phyloP scores from a whole-genome alignment of 37 sponge, comb jelly and placozoan genomes.

The Mnemiopsis leidyi region DNA sequence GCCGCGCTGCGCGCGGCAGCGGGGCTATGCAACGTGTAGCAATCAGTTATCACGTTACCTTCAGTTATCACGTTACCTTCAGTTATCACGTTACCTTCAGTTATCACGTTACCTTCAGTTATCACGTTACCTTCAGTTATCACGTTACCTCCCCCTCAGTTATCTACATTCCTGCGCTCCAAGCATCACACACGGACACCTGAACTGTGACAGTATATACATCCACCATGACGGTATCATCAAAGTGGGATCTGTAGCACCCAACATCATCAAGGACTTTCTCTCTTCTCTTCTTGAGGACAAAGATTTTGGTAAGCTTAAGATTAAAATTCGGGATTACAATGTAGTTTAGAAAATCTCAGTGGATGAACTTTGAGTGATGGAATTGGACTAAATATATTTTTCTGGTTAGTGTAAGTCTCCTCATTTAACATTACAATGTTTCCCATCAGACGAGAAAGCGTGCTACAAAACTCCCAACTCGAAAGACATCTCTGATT shows the following conservation, averaged over 20 bases:
- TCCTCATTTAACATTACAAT: no score
- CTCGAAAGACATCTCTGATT: slow-evolving; percentile 35
- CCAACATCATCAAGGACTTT: slow-evolving; percentile 62
- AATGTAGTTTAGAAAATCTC: not conserved
- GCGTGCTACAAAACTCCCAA: slow-evolving; percentile 63
- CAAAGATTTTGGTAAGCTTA: slow-evolving; percentile 20
- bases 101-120: no score
- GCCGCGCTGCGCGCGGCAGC: no score
- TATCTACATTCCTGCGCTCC: slow-evolving; percentile 26
- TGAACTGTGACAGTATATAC: slow-evolving; percentile 62
- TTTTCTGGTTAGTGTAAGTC: no score
- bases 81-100: no score
- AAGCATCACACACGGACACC: slow-evolving; percentile 58
- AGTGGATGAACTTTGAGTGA: no score
- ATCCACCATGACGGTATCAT: slow-evolving; percentile 63
- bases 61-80: no score
- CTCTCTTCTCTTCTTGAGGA: slow-evolving; percentile 28
- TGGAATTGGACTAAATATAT: no score
- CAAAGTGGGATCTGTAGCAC: slow-evolving; percentile 59
- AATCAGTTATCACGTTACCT: no score
- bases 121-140: no score
- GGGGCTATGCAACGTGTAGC: no score
- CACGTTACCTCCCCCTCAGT: no score
- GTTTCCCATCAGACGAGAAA: slow-evolving; percentile 47
- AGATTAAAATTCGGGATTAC: not conserved